Base-by-base conservation (phyloP, 2,113 vertebrate genomes). In the Phrynosoma platyrhinos region DNA sequence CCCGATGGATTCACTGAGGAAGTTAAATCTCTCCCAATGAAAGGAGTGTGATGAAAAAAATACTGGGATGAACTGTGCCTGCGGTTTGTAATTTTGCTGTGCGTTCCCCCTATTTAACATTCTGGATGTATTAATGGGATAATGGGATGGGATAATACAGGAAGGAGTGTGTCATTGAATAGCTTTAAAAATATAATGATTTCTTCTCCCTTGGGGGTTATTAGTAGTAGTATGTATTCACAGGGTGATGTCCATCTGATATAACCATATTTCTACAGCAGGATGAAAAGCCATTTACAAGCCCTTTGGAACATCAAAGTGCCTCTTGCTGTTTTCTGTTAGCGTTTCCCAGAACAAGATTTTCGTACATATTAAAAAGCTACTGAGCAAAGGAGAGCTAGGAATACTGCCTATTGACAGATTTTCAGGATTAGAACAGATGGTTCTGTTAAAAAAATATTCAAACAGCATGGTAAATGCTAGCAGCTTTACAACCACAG, bases 291-390 rank as follows among this genome's bases (percentile, higher is more conserved):
- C 77, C 79, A 84, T 87, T 87, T 84, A 36, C 10, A 86, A 87
- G 83, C 5, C 47, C 23, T 42, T 71, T 72, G 72, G 16, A 88
- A 87, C 5, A 78, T 71, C 42, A 77, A 91, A 87, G 79, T 20
- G 52, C 21, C 42, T 90, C n/a, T 55, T 92, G 86, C 88, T 71
- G 27, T 88, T 92, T 94, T 74, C 76, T 80, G 1, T 71, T 87
- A 20, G 7, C 21, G 36, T 71, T 85, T 53, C 89, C 27, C 89
- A 79, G 32, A 47, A 16, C 32, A 42, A 82, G 21, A 91, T 92
- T 64, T 80, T 20, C 27, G 90, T 47, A 14, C 86, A 90, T 69
- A n/a, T 66, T 90, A 88, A 84, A 82, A 91, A 30, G 77, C n/a
- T 79, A 87, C 2, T 72, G 53, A 89, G 36, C 90, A 89, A 72